A percentile compares a stretch with the other conserved stretches of the same genome.
Conservation (phyloP, 2,797 vertebrate genomes). For the Argya squamiceps region DNA sequence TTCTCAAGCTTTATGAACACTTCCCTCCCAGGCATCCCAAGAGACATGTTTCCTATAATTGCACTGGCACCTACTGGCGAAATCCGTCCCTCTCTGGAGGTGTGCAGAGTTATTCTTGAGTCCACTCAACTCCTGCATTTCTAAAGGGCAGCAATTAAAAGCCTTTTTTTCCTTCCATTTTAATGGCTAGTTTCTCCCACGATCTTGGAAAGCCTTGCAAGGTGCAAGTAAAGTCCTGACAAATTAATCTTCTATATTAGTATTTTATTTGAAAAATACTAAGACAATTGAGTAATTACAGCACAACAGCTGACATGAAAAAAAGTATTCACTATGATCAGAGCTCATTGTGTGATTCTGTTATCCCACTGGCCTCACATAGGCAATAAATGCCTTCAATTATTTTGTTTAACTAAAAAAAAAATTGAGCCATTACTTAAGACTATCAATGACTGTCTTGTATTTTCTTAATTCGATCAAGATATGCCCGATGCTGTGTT, state of each 20-base stretch:
- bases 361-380: neutral
- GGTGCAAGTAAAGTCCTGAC: neutral
- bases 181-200: neutral
- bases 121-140: neutral
- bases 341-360: neutral
- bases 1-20: neutral
- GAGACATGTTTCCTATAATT: neutral
- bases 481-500: neutral
- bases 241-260: neutral
- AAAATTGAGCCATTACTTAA: neutral
- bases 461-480: slow-evolving; percentile 10
- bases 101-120: neutral
- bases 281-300: neutral
- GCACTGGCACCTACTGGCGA: slow-evolving; percentile 5
- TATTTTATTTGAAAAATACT: neutral
- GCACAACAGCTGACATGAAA: neutral
- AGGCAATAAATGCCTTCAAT: neutral
- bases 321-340: neutral
- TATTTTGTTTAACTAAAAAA: neutral
- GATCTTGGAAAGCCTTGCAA: neutral
- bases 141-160: neutral
- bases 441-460: neutral
- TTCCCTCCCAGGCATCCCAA: neutral
- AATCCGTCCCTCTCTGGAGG: neutral
- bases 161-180: neutral